phyloP scores from a whole-genome alignment of 2,888 invertebrate genomes.

The Thecophora atra region DNA sequence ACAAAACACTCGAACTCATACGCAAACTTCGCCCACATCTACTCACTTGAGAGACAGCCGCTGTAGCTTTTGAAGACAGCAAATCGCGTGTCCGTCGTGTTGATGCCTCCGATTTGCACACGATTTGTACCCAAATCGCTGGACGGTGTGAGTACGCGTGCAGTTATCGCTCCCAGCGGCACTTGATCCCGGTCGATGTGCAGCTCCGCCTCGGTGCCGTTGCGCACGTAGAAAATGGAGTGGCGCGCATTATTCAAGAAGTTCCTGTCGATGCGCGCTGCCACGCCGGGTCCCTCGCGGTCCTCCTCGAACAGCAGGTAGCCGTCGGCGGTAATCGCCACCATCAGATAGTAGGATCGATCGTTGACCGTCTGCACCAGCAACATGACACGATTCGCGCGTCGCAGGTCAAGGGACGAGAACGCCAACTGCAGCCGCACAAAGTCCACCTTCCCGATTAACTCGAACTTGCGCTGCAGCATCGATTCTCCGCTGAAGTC shows the following conservation, averaged over 20 bases:
- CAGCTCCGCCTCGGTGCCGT: constrained; percentile 76
- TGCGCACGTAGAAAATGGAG: constrained; percentile 76
- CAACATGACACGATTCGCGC: constrained; percentile 81
- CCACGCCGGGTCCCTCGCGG: constrained; percentile 73
- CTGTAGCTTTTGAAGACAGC: constrained; percentile 86
- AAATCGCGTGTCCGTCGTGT: constrained; percentile 83
- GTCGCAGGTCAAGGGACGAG: constrained; percentile 81
- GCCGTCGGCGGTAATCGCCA: constrained; percentile 84
- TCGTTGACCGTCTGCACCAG: constrained; percentile 85
- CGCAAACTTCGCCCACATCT: background rate
- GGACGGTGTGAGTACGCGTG: constrained; percentile 73
- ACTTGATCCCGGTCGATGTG: constrained; percentile 81
- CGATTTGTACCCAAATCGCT: constrained; percentile 80
- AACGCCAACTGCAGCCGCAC: constrained; percentile 88
- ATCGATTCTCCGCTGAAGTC: constrained; percentile 89
- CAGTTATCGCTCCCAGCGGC: constrained; percentile 74
- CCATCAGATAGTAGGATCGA: constrained; percentile 83
- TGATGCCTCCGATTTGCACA: constrained; percentile 87
- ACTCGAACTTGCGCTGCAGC: constrained; percentile 79
- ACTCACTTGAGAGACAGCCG: constrained; percentile 89
- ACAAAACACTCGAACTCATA: constrained; percentile 27
- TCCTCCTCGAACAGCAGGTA: constrained; percentile 87
- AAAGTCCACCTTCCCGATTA: constrained; percentile 74
- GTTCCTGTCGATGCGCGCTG: constrained; percentile 80
- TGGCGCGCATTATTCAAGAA: constrained; percentile 83